Evolutionary conservation across 1,140 invertebrate species (phyloP), one percentile per base, ranked within the genome.

Genomic region (Uloborus diversus): DNA sequence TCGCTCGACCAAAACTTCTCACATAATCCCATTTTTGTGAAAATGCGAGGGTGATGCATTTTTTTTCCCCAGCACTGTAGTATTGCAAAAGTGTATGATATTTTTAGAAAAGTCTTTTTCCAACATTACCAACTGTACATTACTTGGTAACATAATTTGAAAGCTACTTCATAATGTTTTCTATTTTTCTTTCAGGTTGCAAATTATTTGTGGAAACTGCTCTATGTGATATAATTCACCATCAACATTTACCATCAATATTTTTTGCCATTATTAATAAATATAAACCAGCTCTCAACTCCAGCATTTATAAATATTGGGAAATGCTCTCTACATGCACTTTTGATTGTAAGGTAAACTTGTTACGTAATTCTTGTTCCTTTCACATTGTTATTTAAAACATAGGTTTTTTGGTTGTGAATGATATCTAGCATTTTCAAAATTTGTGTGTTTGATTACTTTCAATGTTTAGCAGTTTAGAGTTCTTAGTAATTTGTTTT

Each of bases 121-220:
- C n/a, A n/a, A n/a, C n/a, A n/a, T n/a, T n/a, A n/a, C n/a, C n/a
- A n/a, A n/a, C n/a, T n/a, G n/a, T n/a, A n/a, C n/a, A n/a, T n/a
- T n/a, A n/a, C n/a, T n/a, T n/a, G n/a, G n/a, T n/a, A n/a, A n/a
- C n/a, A n/a, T n/a, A n/a, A n/a, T n/a, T n/a, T n/a, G n/a, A n/a
- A n/a, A n/a, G n/a, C n/a, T n/a, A n/a, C n/a, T n/a, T 30, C n/a
- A 30, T 62, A 32, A 4, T 30, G 30, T 62, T 17, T 30, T 56
- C 0, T 3, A 1, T 28, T 28, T 37, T 33, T 73, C 37, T 20
- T 49, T 13, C 42, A 75, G 71, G 35, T 51, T 64, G 59, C 33
- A 23, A 51, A 64, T 28, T 61, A 2, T 75, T 75, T 64, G 42
- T 75, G 9, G 59, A 75, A 64, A 64, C 33, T 20, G 30, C 42